Evolutionary conservation across 2,113 vertebrate genomes (phyloP).

Genomic region (Nestor notabilis): DNA sequence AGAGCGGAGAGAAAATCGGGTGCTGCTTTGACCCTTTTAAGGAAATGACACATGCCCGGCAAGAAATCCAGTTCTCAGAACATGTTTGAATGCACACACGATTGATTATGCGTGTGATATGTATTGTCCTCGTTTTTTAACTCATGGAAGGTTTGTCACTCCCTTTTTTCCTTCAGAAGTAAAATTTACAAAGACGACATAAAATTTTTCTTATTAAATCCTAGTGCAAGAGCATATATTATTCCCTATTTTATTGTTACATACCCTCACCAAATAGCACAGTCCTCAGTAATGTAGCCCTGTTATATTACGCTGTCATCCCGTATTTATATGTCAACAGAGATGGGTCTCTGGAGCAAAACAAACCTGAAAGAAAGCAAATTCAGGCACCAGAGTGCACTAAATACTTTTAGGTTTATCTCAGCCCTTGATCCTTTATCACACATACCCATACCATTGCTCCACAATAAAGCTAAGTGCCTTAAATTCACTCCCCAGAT

Average conservation of each 20-base stretch:
- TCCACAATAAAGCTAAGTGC: neutral
- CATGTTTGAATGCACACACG: neutral
- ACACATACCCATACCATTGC: neutral
- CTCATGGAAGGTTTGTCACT: neutral
- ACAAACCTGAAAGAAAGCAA: neutral
- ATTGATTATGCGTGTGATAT: neutral
- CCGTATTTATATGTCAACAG: neutral
- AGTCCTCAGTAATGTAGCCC: neutral
- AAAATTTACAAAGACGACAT: neutral
- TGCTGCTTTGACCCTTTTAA: neutral
- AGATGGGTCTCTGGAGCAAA: neutral
- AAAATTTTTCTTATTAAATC: neutral
- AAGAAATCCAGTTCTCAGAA: neutral
- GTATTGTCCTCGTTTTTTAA: neutral
- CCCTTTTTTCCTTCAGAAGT: neutral
- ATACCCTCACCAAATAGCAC: neutral
- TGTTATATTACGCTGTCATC: neutral
- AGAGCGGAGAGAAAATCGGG: rapidly evolving
- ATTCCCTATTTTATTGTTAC: neutral
- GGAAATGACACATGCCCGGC: neutral
- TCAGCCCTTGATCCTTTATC: neutral
- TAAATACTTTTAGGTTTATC: neutral
- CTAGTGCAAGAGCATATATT: neutral
- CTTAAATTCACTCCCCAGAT: neutral
- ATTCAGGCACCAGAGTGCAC: neutral